phyloP scores from a whole-genome alignment of 2,797 vertebrate species.

The Psittacula derbiana region DNA sequence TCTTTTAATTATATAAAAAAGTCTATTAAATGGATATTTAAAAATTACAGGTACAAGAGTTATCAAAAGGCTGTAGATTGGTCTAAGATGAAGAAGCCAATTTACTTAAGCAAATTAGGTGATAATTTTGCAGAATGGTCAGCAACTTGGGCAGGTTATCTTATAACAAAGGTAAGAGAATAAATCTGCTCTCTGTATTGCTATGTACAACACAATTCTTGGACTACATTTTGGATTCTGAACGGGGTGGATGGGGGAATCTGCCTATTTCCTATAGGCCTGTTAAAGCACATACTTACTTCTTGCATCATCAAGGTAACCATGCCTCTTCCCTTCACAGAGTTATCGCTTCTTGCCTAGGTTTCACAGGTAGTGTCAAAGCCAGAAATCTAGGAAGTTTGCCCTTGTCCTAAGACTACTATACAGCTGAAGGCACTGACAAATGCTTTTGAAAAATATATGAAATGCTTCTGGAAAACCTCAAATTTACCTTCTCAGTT shows the following conservation, averaged over 20 bases:
- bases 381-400: not conserved
- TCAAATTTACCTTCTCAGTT: not conserved
- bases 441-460: not conserved
- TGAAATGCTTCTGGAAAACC: not conserved
- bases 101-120: constrained; percentile 92
- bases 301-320: not conserved
- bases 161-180: constrained; percentile 91
- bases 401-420: not conserved
- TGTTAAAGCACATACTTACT: not conserved
- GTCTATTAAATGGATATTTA: constrained; percentile 12
- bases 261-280: not conserved
- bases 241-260: not conserved
- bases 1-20: not conserved
- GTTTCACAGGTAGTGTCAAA: not conserved
- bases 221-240: not conserved
- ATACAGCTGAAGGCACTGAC: not conserved
- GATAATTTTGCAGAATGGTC: constrained; percentile 97
- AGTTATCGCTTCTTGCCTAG: rapidly evolving
- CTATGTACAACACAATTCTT: not conserved
- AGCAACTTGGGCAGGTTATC: constrained; percentile 94
- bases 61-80: constrained; percentile 94
- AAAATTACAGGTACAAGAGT: constrained; percentile 91
- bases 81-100: constrained; percentile 92
- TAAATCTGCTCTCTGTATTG: not conserved
- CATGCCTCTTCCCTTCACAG: not conserved